Conservation (phyloP, 2,113 vertebrate genomes). For the Lepus europaeus region DNA sequence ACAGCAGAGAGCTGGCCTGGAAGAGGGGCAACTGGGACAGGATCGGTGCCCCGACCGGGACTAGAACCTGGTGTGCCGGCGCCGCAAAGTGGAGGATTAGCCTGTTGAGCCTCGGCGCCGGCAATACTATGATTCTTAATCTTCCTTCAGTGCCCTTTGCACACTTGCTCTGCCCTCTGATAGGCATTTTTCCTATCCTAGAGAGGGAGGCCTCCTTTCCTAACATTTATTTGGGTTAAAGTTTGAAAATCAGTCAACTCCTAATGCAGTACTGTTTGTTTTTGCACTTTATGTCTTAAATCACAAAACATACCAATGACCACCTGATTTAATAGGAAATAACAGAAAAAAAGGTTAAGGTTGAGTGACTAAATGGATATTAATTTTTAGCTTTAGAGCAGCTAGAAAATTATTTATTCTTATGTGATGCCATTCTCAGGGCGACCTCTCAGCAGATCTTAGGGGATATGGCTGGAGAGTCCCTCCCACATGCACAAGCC, state of each 20-base stretch:
- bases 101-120: too few species aligned
- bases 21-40: too few species aligned
- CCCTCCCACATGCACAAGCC: background rate
- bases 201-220: background rate
- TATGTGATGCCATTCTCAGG: background rate
- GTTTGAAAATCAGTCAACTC: rapidly evolving
- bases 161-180: background rate
- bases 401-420: background rate
- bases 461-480: rapidly evolving
- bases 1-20: too few species aligned
- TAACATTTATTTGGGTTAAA: background rate
- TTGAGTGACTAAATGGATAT: background rate
- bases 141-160: background rate
- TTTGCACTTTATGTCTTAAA: background rate
- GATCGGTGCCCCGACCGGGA: too few species aligned
- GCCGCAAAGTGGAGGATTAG: too few species aligned
- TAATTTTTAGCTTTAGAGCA: background rate
- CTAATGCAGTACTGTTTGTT: background rate
- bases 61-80: too few species aligned
- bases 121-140: background rate
- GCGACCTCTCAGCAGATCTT: background rate
- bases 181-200: too few species aligned
- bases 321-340: background rate
- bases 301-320: background rate
- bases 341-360: background rate